Conservation (phyloP, 2,888 invertebrate species). For the Apoderus coryli region DNA sequence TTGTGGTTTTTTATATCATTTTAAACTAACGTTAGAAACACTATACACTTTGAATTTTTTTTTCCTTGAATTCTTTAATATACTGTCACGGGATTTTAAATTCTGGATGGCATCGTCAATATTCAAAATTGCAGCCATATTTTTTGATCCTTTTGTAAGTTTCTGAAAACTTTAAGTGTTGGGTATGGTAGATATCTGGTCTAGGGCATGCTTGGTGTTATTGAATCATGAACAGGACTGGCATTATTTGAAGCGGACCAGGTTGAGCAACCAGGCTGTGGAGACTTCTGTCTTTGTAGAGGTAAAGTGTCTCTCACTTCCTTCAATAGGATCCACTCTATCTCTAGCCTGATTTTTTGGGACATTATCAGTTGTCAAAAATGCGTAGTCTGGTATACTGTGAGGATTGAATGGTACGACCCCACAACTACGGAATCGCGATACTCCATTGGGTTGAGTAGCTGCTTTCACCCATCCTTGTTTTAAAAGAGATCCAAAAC, state of each 20-base stretch:
- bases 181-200: constrained; percentile 1
- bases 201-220: constrained; percentile 1
- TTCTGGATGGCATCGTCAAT: constrained; percentile 1
- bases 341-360: not conserved
- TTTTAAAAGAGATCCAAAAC: constrained; percentile 7
- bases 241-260: constrained; percentile 1
- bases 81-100: constrained; percentile 1
- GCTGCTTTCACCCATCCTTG: constrained; percentile 6
- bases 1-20: too few relatives aligned
- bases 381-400: not conserved
- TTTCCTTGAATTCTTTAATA: not conserved
- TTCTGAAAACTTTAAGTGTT: constrained; percentile 2
- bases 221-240: not conserved
- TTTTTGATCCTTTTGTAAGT: constrained; percentile 3
- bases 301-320: not conserved
- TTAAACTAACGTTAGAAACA: too few relatives aligned
- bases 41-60: constrained; percentile 1
- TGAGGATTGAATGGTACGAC: constrained; percentile 2
- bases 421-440: constrained; percentile 16
- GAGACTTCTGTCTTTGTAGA: constrained; percentile 1
- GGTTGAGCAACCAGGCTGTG: constrained; percentile 1
- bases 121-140: constrained; percentile 2
- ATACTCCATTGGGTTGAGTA: constrained; percentile 5
- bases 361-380: too few relatives aligned
- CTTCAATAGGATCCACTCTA: constrained; percentile 1